Evolutionary conservation across 1,140 invertebrate genomes (phyloP).

Genomic region (Doryteuthis pealeii): DNA sequence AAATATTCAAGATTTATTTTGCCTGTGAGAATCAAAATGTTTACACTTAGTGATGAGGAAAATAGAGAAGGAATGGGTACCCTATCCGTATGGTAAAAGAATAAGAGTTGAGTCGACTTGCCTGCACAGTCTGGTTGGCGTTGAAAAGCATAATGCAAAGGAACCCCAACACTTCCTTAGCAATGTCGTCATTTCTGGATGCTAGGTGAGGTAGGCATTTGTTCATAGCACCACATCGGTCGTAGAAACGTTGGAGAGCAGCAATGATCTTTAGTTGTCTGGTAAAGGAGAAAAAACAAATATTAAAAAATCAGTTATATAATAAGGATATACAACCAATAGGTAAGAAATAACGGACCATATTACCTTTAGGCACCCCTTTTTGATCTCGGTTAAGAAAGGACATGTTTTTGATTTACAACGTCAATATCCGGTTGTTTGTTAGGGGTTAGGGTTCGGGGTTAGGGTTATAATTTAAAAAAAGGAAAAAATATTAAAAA

Average conservation of each 20-base stretch:
- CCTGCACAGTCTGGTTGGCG: conserved; percentile 57
- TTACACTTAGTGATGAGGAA: too few species aligned
- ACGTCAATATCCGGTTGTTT: too few species aligned
- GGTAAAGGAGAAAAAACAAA: conserved; percentile 4
- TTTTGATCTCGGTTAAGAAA: too few species aligned
- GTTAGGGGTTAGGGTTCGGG: too few species aligned
- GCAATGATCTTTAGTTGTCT: conserved; percentile 49
- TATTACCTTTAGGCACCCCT: too few species aligned
- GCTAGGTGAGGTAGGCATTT: conserved; percentile 56
- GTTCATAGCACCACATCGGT: conserved; percentile 52
- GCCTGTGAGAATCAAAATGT: too few species aligned
- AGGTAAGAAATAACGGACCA: too few species aligned
- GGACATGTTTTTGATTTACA: too few species aligned
- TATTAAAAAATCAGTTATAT: background rate
- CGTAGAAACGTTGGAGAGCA: conserved; percentile 52
- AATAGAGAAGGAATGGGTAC: too few species aligned
- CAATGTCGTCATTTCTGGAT: conserved; percentile 54
- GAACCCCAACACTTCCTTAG: conserved; percentile 57
- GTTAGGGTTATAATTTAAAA: background rate
- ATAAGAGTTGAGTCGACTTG: conserved; percentile 19
- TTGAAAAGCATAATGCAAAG: conserved; percentile 59
- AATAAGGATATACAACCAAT: too few species aligned
- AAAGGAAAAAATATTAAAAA: background rate
- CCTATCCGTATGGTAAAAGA: too few species aligned
- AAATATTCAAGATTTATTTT: too few species aligned